Base-by-base conservation (phyloP, 1,140 invertebrate genomes). In the Drosophila persimilis region DNA sequence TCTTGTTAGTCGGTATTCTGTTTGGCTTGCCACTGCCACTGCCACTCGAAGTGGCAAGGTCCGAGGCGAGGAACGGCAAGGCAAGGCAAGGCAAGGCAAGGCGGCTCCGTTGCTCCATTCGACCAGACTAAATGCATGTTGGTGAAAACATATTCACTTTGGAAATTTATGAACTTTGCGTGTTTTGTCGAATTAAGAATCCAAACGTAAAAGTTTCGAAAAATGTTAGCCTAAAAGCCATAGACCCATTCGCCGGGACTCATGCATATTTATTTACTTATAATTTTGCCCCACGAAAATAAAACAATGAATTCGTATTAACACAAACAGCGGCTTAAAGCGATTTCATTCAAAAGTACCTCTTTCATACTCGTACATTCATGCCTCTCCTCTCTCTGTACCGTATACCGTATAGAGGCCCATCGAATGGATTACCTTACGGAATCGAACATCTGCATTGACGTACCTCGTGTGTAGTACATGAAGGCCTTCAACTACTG, bases 71-170 rank as follows among this genome's bases (percentile, higher is more conserved):
- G 29, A 7, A 8, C 2, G 31, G 31, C 31, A 9, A 3, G 31
- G 31, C 31, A 29, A 29, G 29, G 29, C 29, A 29, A 29, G 29
- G 29, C 29, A 29, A 6, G 26, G 26, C 26, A 29, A 29, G 29
- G 29, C 29, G 31, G 31, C 44, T 39, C 51, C 24, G 24, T 26
- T 5, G 24, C 24, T 26, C 24, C 24, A 26, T 26, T 26, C 24
- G 24, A 26, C 24, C 81, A 52, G 61, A 77, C 81, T 86, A 84
- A 86, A 79, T 86, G 83, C 81, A 86, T 85, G 80, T 86, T 85
- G 80, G 73, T 85, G 81, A 85, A 85, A 85, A 85, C 81, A 85
- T 85, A 85, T 85, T 86, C 80, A 86, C 80, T 85, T 85, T 86
- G 80, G 35, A 85, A 85, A 85, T 85, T 85, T 85, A 85, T 85